Conservation (phyloP, 2,888 invertebrate genomes). For the Drosophila rellima region DNA sequence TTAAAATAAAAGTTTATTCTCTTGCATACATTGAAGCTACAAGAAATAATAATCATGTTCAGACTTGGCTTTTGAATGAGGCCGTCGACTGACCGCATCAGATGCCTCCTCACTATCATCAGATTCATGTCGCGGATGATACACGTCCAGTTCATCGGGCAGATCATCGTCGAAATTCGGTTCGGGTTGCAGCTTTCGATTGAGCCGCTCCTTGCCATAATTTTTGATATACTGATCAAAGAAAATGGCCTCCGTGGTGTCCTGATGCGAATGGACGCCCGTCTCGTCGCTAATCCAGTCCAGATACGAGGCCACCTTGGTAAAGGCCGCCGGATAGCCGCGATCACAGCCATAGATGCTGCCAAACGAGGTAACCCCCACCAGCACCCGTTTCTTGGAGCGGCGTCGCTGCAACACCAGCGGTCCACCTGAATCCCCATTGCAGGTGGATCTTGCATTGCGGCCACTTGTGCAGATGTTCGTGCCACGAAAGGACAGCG, state of each 20-base stretch:
- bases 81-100: conserved; percentile 38
- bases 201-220: conserved; percentile 56
- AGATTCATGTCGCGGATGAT: conserved; percentile 20
- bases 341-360: conserved; percentile 84
- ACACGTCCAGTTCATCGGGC: conserved; percentile 68
- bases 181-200: conserved; percentile 41
- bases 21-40: conserved; percentile 42
- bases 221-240: conserved; percentile 68
- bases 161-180: conserved; percentile 54
- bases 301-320: conserved; percentile 84
- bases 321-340: conserved; percentile 84
- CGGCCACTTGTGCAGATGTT: conserved; percentile 86
- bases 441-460: conserved; percentile 85
- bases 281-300: conserved; percentile 84
- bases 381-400: conserved; percentile 77
- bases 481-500: conserved; percentile 83
- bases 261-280: conserved; percentile 74
- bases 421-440: conserved; percentile 86
- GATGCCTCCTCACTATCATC: conserved; percentile 41
- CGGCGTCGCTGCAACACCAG: conserved; percentile 80
- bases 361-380: conserved; percentile 84
- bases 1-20: conserved; percentile 67
- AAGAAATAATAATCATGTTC: conserved; percentile 67
- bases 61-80: conserved; percentile 58
- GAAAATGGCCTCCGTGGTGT: conserved; percentile 73